Evolutionary conservation across 2,113 vertebrate species (phyloP).

Genomic region (Apeltes quadracus): DNA sequence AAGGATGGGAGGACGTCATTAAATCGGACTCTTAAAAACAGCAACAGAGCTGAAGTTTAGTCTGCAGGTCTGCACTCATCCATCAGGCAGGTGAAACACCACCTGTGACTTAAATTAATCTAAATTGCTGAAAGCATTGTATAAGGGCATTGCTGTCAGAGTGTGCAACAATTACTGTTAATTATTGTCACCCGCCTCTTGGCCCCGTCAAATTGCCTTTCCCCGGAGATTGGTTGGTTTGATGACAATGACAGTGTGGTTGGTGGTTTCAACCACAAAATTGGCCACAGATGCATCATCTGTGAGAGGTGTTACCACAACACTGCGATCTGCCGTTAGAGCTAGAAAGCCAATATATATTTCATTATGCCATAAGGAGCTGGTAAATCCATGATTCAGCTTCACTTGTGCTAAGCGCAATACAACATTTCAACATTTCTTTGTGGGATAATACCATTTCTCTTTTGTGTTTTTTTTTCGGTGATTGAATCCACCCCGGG

Average conservation of each 20-base stretch:
- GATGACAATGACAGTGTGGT: slow-evolving; percentile 81
- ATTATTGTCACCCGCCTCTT: slow-evolving; percentile 53
- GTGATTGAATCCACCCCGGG: slow-evolving; percentile 74
- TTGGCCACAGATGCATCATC: slow-evolving; percentile 84
- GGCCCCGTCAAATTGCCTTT: slow-evolving; percentile 46
- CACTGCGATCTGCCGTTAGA: slow-evolving; percentile 42
- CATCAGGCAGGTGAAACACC: slow-evolving; percentile 75
- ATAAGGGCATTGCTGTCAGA: slow-evolving; percentile 27
- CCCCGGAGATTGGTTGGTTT: slow-evolving; percentile 75
- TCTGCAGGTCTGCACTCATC: slow-evolving; percentile 76
- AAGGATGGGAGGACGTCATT: neutral
- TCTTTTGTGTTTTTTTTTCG: slow-evolving; percentile 53
- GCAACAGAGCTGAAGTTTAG: slow-evolving; percentile 80
- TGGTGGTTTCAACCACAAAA: slow-evolving; percentile 80
- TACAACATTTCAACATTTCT: neutral
- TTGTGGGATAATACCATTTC: slow-evolving; percentile 17
- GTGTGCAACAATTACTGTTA: slow-evolving; percentile 39
- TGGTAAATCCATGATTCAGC: neutral
- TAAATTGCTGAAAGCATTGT: slow-evolving; percentile 40
- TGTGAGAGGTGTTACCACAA: slow-evolving; percentile 79
- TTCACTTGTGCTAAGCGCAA: neutral
- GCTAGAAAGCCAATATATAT: slow-evolving; percentile 23
- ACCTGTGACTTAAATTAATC: slow-evolving; percentile 42
- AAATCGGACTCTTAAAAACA: slow-evolving; percentile 52
- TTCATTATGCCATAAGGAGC: neutral